A percentile compares a stretch with the other conserved stretches of the same genome.
Evolutionary conservation across 1,140 invertebrate genomes (phyloP).

Genomic region (Whitmania pigra): DNA sequence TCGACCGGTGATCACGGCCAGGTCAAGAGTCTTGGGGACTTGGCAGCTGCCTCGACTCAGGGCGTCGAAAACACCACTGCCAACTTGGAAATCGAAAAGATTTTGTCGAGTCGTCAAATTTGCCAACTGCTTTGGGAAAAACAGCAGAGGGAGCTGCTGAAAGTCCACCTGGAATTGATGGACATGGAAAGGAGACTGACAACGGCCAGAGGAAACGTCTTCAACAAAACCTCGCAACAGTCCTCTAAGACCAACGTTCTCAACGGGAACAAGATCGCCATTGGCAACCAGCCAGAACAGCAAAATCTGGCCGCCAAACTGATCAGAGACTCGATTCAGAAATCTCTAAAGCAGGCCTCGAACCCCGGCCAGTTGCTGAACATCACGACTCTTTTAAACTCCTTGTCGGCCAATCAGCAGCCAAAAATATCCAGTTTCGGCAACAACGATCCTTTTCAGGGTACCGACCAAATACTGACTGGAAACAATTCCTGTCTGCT

Average conservation of each 20-base stretch:
- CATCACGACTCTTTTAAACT: too few relatives aligned
- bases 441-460: too few relatives aligned
- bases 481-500: too few relatives aligned
- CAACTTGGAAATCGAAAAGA: background rate
- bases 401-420: background rate
- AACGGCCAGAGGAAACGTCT: background rate
- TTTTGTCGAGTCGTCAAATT: background rate
- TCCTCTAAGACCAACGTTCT: background rate
- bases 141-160: slow-evolving; percentile 1
- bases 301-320: background rate
- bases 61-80: background rate
- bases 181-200: background rate
- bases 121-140: background rate
- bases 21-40: background rate
- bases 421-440: background rate
- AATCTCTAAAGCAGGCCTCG: background rate
- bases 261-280: background rate
- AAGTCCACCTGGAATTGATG: background rate
- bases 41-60: too few relatives aligned
- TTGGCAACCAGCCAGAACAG: background rate
- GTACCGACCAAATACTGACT: too few relatives aligned
- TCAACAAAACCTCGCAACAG: slow-evolving; percentile 3
- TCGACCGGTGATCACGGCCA: background rate
- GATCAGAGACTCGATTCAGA: background rate
- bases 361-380: too few relatives aligned